phyloP scores from a whole-genome alignment of 2,888 invertebrate species.

The Spialia ferax region DNA sequence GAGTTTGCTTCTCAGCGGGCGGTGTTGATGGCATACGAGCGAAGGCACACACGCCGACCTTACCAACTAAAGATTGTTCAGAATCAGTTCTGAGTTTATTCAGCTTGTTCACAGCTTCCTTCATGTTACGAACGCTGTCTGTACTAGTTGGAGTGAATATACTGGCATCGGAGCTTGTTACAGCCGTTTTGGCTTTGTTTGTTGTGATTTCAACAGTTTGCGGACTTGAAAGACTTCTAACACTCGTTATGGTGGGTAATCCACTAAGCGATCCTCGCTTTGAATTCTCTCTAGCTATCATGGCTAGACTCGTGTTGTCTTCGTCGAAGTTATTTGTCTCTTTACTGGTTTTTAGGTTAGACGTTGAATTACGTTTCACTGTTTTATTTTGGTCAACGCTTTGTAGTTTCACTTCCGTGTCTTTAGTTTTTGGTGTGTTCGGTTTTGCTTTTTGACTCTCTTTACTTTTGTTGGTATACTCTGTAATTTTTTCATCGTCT shows the following conservation, averaged over 20 bases:
- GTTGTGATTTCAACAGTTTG: slow-evolving; percentile 45
- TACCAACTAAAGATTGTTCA: slow-evolving; percentile 62
- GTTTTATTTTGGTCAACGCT: slow-evolving; percentile 34
- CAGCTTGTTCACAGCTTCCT: slow-evolving; percentile 63
- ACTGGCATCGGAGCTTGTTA: slow-evolving; percentile 57
- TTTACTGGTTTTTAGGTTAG: slow-evolving; percentile 54
- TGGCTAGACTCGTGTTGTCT: slow-evolving; percentile 61
- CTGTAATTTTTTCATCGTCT: slow-evolving; percentile 45
- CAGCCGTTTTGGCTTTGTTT: slow-evolving; percentile 46
- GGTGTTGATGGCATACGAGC: slow-evolving; percentile 77
- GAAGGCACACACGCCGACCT: slow-evolving; percentile 76
- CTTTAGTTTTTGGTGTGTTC: slow-evolving; percentile 17
- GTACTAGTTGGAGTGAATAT: slow-evolving; percentile 67
- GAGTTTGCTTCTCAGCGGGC: slow-evolving; percentile 55
- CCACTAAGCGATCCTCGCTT: slow-evolving; percentile 49
- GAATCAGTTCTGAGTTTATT: slow-evolving; percentile 59
- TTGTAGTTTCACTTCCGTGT: not conserved
- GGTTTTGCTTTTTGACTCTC: slow-evolving; percentile 15
- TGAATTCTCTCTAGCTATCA: slow-evolving; percentile 57
- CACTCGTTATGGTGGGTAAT: slow-evolving; percentile 71
- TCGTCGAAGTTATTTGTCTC: slow-evolving; percentile 62
- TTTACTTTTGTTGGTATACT: slow-evolving; percentile 22
- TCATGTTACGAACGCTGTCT: slow-evolving; percentile 62
- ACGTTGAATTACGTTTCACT: slow-evolving; percentile 42
- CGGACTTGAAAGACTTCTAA: slow-evolving; percentile 65